Conservation (phyloP, 2,888 invertebrate genomes). For the Ochlodes sylvanus region DNA sequence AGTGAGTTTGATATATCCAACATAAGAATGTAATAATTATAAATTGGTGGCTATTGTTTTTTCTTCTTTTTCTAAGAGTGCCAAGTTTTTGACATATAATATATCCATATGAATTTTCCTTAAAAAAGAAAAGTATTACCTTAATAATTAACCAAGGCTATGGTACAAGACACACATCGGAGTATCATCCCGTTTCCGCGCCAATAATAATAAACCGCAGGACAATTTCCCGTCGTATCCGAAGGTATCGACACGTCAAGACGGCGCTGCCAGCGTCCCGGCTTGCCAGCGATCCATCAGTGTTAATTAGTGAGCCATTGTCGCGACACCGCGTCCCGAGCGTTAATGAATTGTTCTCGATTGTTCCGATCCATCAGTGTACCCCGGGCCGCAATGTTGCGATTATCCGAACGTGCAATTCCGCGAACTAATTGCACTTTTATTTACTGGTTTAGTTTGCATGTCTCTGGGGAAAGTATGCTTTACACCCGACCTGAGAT, state of each 20-base stretch:
- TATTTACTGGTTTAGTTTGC: neutral
- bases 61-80: no score
- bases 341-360: slow-evolving; percentile 34
- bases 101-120: no score
- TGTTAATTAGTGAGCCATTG: slow-evolving; percentile 36
- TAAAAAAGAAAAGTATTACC: no score
- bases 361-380: slow-evolving; percentile 27
- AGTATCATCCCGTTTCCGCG: neutral
- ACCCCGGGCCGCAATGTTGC: neutral
- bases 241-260: slow-evolving; percentile 11
- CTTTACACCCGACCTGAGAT: neutral
- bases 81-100: no score
- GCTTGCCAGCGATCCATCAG: slow-evolving; percentile 28
- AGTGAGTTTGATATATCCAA: no score
- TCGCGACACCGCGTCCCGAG: slow-evolving; percentile 28
- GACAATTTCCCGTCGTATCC: slow-evolving; percentile 20
- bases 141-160: neutral
- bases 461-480: neutral
- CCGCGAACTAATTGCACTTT: slow-evolving; percentile 5
- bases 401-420: slow-evolving; percentile 6
- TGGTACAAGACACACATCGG: neutral
- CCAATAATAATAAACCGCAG: slow-evolving; percentile 18
- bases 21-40: no score
- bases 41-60: no score
- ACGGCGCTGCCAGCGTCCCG: neutral